Evolutionary conservation across 2,113 vertebrate genomes (phyloP).

Genomic region (Carettochelys insculpta): DNA sequence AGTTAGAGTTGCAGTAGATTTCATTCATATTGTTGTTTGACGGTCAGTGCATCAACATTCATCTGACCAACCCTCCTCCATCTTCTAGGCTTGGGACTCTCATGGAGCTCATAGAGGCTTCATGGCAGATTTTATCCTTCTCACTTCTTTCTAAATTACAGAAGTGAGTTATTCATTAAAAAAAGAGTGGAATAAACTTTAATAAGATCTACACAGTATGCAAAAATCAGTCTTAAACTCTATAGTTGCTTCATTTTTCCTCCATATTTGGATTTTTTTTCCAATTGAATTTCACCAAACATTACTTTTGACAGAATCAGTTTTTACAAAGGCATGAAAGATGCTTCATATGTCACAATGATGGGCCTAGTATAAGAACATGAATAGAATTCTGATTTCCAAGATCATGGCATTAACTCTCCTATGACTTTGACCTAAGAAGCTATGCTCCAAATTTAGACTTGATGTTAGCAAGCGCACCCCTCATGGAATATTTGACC

Average conservation of each 20-base stretch:
- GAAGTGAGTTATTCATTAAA: constrained; percentile 41
- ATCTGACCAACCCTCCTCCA: too few relatives aligned
- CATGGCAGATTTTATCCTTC: too few relatives aligned
- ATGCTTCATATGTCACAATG: background rate
- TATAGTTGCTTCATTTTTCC: constrained; percentile 25
- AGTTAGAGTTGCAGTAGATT: too few relatives aligned
- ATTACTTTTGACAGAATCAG: background rate
- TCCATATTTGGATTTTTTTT: background rate
- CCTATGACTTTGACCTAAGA: background rate
- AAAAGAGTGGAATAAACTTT: constrained; percentile 29
- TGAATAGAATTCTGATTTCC: constrained; percentile 3
- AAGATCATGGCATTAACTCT: background rate
- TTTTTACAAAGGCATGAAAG: background rate
- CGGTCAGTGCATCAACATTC: too few relatives aligned
- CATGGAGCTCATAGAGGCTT: too few relatives aligned
- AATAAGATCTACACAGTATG: background rate
- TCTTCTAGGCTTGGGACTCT: too few relatives aligned
- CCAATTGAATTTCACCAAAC: background rate
- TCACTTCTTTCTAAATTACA: constrained; percentile 6
- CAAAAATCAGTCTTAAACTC: constrained; percentile 12
- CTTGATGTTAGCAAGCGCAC: background rate
- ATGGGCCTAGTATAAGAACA: background rate
- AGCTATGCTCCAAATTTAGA: background rate
- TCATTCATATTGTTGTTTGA: too few relatives aligned
- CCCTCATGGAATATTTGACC: background rate